These are phyloP conservation scores for Allenopithecus nigroviridis DNA, from an alignment of 2,797 vertebrate genomes.

Conservation along the genomic window DNA sequence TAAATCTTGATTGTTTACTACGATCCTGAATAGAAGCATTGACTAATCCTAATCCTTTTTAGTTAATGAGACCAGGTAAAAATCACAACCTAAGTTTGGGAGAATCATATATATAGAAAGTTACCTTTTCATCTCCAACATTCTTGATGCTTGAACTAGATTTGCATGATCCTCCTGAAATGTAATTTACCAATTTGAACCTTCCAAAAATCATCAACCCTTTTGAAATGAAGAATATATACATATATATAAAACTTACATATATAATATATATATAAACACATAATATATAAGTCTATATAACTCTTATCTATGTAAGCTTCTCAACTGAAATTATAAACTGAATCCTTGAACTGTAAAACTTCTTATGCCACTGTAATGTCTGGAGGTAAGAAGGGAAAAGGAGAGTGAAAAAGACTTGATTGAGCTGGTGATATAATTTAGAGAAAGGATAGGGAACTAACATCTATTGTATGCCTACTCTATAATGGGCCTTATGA, in stretches of 20 bases:
- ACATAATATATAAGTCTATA: background rate
- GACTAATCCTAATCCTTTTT: conserved; percentile 39
- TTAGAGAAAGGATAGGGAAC: background rate
- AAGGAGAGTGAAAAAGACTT: conserved; percentile 41
- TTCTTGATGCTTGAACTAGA: background rate
- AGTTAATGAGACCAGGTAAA: conserved; percentile 42
- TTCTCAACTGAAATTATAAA: conserved; percentile 23
- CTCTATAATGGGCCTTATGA: background rate
- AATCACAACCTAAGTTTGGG: background rate
- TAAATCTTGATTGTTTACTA: conserved; percentile 39
- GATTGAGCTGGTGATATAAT: conserved; percentile 62
- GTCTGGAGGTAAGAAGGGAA: background rate
- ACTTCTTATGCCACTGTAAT: background rate
- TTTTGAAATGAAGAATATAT: background rate
- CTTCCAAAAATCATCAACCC: conserved; percentile 1
- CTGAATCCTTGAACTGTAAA: background rate
- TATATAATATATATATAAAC: background rate
- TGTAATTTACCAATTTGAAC: conserved; percentile 30
- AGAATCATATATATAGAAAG: background rate
- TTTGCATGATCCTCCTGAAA: conserved; percentile 39
- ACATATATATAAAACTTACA: background rate
- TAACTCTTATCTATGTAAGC: background rate
- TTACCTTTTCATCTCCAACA: background rate
- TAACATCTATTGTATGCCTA: background rate
- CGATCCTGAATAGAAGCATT: conserved; percentile 42